Percentiles rank a stretch among this genome's conserved stretches.
These are phyloP conservation scores for Thysanoteuthis rhombus DNA, from an alignment of 2,888 invertebrate genomes.

Conservation along the genomic window DNA sequence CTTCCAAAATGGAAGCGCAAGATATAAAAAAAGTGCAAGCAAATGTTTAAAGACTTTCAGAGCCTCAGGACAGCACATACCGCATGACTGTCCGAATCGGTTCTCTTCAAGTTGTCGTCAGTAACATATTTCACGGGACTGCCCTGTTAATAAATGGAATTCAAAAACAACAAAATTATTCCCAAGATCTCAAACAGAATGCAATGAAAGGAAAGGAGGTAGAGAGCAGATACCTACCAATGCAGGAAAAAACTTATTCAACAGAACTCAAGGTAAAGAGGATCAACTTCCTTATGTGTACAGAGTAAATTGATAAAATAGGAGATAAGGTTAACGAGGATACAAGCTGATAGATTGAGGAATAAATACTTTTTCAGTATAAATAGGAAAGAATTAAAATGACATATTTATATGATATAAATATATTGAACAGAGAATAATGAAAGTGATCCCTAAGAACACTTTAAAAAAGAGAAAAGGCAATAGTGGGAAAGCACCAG, in stretches of 20 bases:
- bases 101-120: slow-evolving; percentile 73
- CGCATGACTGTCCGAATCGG: slow-evolving; percentile 72
- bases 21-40: not conserved
- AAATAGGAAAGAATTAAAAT: not conserved
- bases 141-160: slow-evolving; percentile 28
- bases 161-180: slow-evolving; percentile 21
- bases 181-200: not conserved
- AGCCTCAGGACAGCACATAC: slow-evolving; percentile 41
- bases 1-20: not conserved
- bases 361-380: not conserved
- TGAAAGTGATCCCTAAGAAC: not conserved
- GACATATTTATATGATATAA: not conserved
- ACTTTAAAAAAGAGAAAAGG: not conserved
- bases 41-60: not conserved
- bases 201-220: not conserved
- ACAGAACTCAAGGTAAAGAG: not conserved
- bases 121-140: slow-evolving; percentile 61
- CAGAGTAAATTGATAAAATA: not conserved
- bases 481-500: not conserved
- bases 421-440: not conserved
- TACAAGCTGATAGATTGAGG: not conserved
- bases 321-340: not conserved
- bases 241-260: not conserved
- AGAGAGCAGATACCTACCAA: slow-evolving; percentile 12
- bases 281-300: not conserved